A percentile compares a stretch with the other conserved stretches of the same genome.
Evolutionary conservation across 2,113 vertebrate species (phyloP).

Genomic region (Zeus faber): DNA sequence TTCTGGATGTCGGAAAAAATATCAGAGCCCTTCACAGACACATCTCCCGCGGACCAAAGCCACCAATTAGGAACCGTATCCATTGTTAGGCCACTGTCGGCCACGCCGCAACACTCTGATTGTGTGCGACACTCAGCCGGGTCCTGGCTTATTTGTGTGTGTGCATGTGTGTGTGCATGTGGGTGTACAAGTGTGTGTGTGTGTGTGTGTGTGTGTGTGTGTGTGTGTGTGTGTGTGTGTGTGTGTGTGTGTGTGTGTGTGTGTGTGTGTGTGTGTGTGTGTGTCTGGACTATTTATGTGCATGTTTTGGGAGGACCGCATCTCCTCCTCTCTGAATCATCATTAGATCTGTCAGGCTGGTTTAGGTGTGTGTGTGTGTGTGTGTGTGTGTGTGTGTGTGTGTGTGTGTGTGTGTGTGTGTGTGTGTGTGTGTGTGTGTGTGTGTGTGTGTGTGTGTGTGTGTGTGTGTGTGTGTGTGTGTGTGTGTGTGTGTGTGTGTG

Average conservation of each 20-base stretch:
- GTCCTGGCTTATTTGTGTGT: conserved; percentile 4
- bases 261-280: too few relatives aligned
- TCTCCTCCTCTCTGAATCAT: conserved; percentile 33
- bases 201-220: too few relatives aligned
- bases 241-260: too few relatives aligned
- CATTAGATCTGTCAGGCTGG: conserved; percentile 41
- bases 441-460: too few relatives aligned
- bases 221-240: too few relatives aligned
- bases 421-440: too few relatives aligned
- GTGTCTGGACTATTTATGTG: too few relatives aligned
- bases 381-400: too few relatives aligned
- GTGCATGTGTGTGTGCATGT: background rate
- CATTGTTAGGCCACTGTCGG: conserved; percentile 15
- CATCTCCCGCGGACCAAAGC: conserved; percentile 26
- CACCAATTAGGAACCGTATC: conserved; percentile 33
- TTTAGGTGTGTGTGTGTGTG: conserved; percentile 44
- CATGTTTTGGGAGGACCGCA: conserved; percentile 7
- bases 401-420: too few relatives aligned
- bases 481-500: too few relatives aligned
- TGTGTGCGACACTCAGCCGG: conserved; percentile 43
- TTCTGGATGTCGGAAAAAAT: conserved; percentile 37
- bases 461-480: too few relatives aligned
- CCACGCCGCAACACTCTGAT: conserved; percentile 8
- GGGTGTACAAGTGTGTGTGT: too few relatives aligned
- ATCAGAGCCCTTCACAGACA: conserved; percentile 22